These are phyloP conservation scores for Neogale vison DNA, from an alignment of 2,113 vertebrate genomes.

Conservation along the genomic window DNA sequence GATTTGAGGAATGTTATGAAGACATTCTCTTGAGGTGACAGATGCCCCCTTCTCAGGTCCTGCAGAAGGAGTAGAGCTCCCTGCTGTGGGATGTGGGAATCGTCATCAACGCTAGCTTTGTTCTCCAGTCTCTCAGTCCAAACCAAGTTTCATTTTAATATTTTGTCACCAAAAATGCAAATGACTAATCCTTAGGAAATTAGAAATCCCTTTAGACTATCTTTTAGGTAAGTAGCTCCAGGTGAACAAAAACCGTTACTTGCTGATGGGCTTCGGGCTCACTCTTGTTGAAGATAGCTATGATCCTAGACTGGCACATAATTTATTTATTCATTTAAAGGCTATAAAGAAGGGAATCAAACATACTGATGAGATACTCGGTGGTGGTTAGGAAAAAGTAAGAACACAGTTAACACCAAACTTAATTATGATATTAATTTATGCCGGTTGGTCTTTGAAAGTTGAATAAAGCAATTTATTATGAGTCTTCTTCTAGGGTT, in stretches of 20 bases:
- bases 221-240: neutral
- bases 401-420: neutral
- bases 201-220: neutral
- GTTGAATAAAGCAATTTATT: neutral
- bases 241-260: neutral
- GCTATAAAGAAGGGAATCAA: neutral
- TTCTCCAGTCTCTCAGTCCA: neutral
- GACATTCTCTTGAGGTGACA: neutral
- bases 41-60: neutral
- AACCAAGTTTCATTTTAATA: neutral
- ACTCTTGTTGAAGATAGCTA: neutral
- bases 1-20: too few relatives aligned
- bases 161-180: neutral
- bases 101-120: neutral
- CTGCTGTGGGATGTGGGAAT: neutral
- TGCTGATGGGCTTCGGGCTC: neutral
- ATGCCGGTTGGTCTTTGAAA: neutral
- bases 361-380: neutral
- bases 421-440: neutral
- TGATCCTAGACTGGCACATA: neutral
- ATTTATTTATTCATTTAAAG: slow-evolving; percentile 15
- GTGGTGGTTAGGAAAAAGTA: neutral
- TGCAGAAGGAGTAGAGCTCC: neutral
- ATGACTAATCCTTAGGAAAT: neutral
- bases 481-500: neutral